phyloP scores from a whole-genome alignment of 2,888 invertebrate species.

The Rhingia campestris region DNA sequence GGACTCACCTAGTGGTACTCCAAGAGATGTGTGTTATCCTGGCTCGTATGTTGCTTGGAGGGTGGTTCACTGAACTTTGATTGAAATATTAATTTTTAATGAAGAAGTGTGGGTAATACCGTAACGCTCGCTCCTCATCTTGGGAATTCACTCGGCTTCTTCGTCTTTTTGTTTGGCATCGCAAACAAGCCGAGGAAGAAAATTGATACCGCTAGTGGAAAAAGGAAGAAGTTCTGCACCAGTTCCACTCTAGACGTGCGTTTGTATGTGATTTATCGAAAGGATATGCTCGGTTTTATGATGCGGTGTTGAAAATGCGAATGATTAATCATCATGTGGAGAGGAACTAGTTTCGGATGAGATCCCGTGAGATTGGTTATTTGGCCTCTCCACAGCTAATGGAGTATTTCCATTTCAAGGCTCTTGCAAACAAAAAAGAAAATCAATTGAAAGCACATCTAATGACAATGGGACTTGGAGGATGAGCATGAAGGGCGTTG shows the following conservation, averaged over 20 bases:
- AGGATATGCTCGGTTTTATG: conserved; percentile 69
- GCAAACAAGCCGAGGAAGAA: conserved; percentile 50
- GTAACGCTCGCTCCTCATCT: conserved; percentile 32
- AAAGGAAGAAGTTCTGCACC: background rate
- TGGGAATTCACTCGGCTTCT: conserved; percentile 63
- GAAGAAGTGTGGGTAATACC: conserved; percentile 67
- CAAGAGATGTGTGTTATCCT: conserved; percentile 40
- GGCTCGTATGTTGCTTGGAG: conserved; percentile 25
- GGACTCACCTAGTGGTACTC: conserved; percentile 17
- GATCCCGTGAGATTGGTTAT: conserved; percentile 20
- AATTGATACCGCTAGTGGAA: conserved; percentile 48
- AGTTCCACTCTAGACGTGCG: background rate
- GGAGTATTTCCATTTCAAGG: conserved; percentile 54
- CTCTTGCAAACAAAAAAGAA: background rate
- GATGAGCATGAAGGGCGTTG: conserved; percentile 16
- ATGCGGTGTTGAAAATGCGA: conserved; percentile 59
- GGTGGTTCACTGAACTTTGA: conserved; percentile 64
- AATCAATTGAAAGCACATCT: conserved; percentile 13
- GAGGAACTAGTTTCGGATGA: conserved; percentile 14
- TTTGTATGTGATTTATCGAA: conserved; percentile 63
- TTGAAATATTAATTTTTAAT: conserved; percentile 65
- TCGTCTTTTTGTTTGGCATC: conserved; percentile 43
- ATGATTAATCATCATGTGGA: conserved; percentile 65
- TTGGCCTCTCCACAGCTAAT: conserved; percentile 59
- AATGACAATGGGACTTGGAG: conserved; percentile 29